Evolutionary conservation across 2,113 vertebrate species (phyloP).

Genomic region (Phyllopteryx taeniolatus): DNA sequence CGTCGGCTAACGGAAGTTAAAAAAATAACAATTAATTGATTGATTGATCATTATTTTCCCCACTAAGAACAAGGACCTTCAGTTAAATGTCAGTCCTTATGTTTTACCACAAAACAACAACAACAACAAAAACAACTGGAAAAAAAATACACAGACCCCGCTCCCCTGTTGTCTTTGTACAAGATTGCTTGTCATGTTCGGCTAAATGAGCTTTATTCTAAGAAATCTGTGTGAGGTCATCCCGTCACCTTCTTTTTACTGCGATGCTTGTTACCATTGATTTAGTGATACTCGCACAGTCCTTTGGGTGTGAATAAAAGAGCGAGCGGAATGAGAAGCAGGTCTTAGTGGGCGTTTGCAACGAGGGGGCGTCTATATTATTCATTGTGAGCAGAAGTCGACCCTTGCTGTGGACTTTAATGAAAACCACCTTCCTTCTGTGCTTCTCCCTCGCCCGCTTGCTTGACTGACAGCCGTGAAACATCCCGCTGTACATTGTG

Average conservation of each 20-base stretch:
- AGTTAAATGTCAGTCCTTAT: not conserved
- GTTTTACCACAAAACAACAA: too few species aligned
- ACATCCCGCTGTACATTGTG: constrained; percentile 48
- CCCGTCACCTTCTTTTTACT: not conserved
- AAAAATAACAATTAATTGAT: too few species aligned
- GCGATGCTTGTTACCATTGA: constrained; percentile 4
- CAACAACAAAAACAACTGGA: not conserved
- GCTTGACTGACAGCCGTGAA: constrained; percentile 56
- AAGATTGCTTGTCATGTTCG: not conserved
- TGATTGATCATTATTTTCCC: too few species aligned
- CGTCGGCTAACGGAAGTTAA: too few species aligned
- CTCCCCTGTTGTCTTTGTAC: not conserved
- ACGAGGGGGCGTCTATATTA: constrained; percentile 31
- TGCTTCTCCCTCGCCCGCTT: constrained; percentile 11
- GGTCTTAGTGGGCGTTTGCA: constrained; percentile 20
- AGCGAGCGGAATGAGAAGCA: constrained; percentile 3
- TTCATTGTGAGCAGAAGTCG: constrained; percentile 37
- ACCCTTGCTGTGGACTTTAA: constrained; percentile 43
- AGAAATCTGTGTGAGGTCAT: not conserved
- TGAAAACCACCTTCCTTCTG: constrained; percentile 31
- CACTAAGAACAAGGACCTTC: not conserved
- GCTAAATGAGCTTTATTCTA: not conserved
- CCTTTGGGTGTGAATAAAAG: constrained; percentile 13
- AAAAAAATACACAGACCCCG: not conserved
- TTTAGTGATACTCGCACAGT: constrained; percentile 9